Base-by-base conservation (phyloP, 2,888 invertebrate genomes). In the Leptinotarsa juncta region DNA sequence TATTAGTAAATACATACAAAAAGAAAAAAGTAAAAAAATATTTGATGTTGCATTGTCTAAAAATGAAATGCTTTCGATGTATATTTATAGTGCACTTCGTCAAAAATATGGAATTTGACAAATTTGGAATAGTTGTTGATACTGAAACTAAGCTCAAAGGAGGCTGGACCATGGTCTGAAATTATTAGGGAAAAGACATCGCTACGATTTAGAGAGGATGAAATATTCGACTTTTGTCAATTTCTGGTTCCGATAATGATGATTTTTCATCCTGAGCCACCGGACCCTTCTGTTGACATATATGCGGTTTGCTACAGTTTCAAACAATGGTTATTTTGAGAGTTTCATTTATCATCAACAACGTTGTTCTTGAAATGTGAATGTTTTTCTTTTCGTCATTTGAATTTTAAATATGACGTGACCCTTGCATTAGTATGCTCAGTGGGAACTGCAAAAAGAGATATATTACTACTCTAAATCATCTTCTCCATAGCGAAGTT, bases 81-180 rank as follows among this genome's bases (percentile, higher is more conserved):
- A 80, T 74, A 75, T 77, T 79, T 65, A 79, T 78, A 75, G 77
- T 76, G 81, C 82, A 79, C 81, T 77, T 69, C 74, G 74, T 74
- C 69, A 62, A 77, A 76, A 72, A 76, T 76, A 79, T 42, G 42
- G 42, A 79, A 80, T 79, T 81, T 81, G 79, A 67, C 16, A 65
- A 74, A 69, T 70, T 55, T 49, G 70, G 69, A 62, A 67, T 65
- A 67, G 77, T 70, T 72, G 71, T 71, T 23, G 71, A 78, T 80
- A 82, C 82, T 74, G 79, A 81, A 72, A 78, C 74, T 79, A 81
- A 78, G 80, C 81, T 78, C 65, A 65, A 77, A 75, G 85, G 87
- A 87, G 87, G 87, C 87, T 87, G 87, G 87, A 84, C 85, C 84
- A 79, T 82, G 83, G 84, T 83, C 81, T 83, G 81, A 82, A 85